Percentiles rank a stretch among this genome's conserved stretches.
Evolutionary conservation across 2,797 vertebrate genomes (phyloP).

Genomic region (Pempheris klunzingeri): DNA sequence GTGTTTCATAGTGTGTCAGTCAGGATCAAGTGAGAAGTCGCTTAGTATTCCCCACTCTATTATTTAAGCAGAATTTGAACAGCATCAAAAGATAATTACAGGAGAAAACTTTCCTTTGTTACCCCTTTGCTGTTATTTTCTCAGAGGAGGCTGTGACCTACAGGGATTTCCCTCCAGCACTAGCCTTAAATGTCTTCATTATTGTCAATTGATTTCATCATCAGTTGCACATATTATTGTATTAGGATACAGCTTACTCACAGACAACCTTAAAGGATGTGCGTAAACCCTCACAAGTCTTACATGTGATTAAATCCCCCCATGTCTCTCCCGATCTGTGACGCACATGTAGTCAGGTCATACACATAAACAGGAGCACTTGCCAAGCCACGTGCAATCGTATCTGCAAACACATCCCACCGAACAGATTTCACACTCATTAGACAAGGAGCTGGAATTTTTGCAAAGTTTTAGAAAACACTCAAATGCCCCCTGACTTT

Average conservation of each 20-base stretch:
- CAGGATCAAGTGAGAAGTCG: conserved; percentile 37
- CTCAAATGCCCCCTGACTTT: conserved; percentile 28
- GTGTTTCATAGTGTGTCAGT: no score
- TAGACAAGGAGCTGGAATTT: not conserved
- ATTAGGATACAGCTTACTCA: conserved; percentile 26
- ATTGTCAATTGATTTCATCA: conserved; percentile 1
- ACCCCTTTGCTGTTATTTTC: conserved; percentile 24
- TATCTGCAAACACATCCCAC: conserved; percentile 23
- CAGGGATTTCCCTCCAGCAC: conserved; percentile 18
- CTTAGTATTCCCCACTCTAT: conserved; percentile 44
- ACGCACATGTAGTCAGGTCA: conserved; percentile 44
- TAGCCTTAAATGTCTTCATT: conserved; percentile 11
- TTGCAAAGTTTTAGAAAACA: conserved; percentile 40
- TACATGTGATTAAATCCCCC: conserved; percentile 51
- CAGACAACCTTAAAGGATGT: conserved; percentile 27
- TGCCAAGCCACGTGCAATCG: conserved; percentile 40
- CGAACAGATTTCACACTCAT: conserved; percentile 31
- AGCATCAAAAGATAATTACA: conserved; percentile 67
- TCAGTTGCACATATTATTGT: conserved; percentile 24
- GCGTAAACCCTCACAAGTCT: conserved; percentile 31
- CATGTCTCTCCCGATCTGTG: conserved; percentile 33
- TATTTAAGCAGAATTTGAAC: conserved; percentile 58
- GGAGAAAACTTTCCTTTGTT: conserved; percentile 34
- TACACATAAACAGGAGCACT: conserved; percentile 59
- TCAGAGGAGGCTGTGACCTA: conserved; percentile 32